Evolutionary conservation across 2,113 vertebrate genomes (phyloP), one percentile per base, ranked within the genome.

Genomic region (Lates calcarifer): DNA sequence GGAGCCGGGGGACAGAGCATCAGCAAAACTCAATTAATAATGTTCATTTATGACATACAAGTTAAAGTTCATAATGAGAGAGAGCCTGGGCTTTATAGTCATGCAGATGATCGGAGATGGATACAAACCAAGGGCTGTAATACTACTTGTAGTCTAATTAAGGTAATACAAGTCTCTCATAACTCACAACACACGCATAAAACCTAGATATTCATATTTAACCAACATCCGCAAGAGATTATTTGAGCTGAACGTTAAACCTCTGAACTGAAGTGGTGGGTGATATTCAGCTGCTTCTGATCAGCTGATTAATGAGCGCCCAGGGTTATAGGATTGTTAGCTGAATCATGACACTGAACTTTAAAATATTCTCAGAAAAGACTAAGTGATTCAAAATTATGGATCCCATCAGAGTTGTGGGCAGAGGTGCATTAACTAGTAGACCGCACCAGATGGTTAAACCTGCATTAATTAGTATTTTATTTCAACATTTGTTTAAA

Each of bases 1-100:
- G 90, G 0, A 0, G 75, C n/a, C n/a, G n/a, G 53, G 61, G 28
- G 84, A 60, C 3, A 77, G 31, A 35, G 56, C 20, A 51, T 15
- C 37, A 35, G 28, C 18, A 64, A 17, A 41, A 33, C 3, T 37
- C n/a, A 26, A 8, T 26, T 28, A 29, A 29, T 15, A 20, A 24
- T 26, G 22, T 18, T 28, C 26, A 56, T 56, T 56, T 14, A n/a
- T 26, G n/a, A 26, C 12, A 2, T 2, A 26, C n/a, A 28, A 56
- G 24, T 24, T 53, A 3, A n/a, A n/a, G n/a, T n/a, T n/a, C n/a
- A 49, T 22, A 2, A 14, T 39, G 22, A 24, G 26, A 56, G 26
- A 29, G 18, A 9, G 7, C 6, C 29, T 1, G 17, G 28, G 29
- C 18, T 33, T 57, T 10, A 57, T 31, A 57, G 5, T 53, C 12